Base-by-base conservation (phyloP, 2,797 vertebrate species). In the Schizothorax lantsangensis region DNA sequence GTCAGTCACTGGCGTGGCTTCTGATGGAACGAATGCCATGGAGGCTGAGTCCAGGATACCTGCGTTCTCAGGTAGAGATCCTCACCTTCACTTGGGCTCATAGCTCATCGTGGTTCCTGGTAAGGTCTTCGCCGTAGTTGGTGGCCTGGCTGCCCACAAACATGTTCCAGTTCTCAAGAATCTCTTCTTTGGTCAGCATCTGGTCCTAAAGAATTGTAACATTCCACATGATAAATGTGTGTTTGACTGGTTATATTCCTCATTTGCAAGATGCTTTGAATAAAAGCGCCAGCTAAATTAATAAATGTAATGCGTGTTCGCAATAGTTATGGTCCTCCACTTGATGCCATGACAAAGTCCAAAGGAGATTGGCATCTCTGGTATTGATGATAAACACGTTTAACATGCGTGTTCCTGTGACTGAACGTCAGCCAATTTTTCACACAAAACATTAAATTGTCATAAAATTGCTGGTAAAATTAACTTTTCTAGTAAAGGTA, bases 91-190 rank as follows among this genome's bases (percentile, higher is more conserved):
- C 21, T 47, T 19, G 5, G 66, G 15, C 90, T 99, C 96, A 99
- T 90, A 99, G 96, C 86, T 99, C 98, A 49, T 98, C 98, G 0
- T 99, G 98, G 91, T 97, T 97, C 93, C 95, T 97, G 36, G 97
- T 99, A 90, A 99, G 97, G 88, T 99, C 98, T 90, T 99, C 98
- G 74, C 98, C 98, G 0, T 99, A 99, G 94, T 99, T 99, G 88
- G 98, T 99, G 89, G 98, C 98, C 91, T 99, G 98, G 92, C 98
- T 99, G 92, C 98, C 98, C 43, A 99, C 98, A 6, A 99, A 99
- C 98, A 99, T 99, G 93, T 98, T 99, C 98, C 98, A 99, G 90
- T 99, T 99, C 91, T 98, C 96, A n/a, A 99, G 89, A 91, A 99
- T 95, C 91, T 99, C 98, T 30, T 97, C 96, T 94, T 97, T 98